Percentiles rank a stretch among this genome's conserved stretches.
Evolutionary conservation across 2,113 vertebrate species (phyloP).

Genomic region (Indri indri): DNA sequence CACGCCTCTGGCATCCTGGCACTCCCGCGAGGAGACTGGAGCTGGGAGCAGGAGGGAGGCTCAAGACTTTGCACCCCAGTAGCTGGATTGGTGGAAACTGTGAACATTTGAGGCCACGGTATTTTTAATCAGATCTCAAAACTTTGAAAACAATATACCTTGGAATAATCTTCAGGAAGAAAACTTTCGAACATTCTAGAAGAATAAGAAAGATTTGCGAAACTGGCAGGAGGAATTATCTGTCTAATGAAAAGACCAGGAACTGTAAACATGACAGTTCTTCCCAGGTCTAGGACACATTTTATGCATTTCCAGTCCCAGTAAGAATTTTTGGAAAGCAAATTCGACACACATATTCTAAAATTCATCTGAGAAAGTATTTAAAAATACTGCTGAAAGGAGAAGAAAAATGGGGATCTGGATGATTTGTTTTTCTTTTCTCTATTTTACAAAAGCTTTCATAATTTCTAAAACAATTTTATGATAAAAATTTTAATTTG

Average conservation of each 20-base stretch:
- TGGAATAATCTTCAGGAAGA: neutral
- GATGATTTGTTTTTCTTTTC: neutral
- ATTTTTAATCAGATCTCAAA: slow-evolving; percentile 15
- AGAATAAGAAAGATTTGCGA: neutral
- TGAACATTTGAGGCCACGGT: neutral
- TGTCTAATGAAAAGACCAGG: neutral
- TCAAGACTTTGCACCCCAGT: neutral
- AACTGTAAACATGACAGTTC: neutral
- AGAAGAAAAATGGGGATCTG: neutral
- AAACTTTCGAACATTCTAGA: neutral
- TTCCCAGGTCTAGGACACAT: neutral
- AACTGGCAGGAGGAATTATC: neutral
- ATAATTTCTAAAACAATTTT: neutral
- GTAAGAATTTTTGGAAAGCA: neutral
- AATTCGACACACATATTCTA: neutral
- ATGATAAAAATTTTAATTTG: neutral
- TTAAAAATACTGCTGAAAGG: slow-evolving; percentile 16
- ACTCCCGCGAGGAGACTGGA: neutral
- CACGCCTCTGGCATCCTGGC: neutral
- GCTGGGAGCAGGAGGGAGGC: neutral
- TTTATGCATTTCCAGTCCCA: neutral
- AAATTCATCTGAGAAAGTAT: slow-evolving; percentile 27
- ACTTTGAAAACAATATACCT: neutral
- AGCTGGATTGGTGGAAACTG: too few species aligned
- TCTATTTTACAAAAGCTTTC: neutral